Conservation (phyloP, 2,888 invertebrate genomes). For the Eupithecia vulgata region DNA sequence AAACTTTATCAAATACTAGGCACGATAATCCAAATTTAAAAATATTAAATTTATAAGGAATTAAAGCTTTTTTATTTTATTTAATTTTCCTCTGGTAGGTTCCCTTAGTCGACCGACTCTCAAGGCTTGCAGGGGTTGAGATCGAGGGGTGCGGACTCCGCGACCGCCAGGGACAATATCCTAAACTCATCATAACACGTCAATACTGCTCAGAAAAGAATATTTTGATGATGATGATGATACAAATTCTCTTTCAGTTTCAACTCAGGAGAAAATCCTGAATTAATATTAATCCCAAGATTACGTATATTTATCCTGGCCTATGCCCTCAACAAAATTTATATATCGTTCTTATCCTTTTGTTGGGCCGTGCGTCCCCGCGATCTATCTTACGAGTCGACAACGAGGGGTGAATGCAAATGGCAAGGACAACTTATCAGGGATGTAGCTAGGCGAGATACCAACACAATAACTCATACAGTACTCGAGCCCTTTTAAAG, state of each 20-base stretch:
- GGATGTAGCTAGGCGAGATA: slow-evolving; percentile 12
- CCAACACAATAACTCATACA: neutral
- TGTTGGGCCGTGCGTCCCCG: slow-evolving; percentile 44
- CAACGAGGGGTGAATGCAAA: slow-evolving; percentile 56
- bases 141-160: neutral
- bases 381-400: slow-evolving; percentile 51
- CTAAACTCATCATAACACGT: neutral
- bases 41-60: too few species aligned
- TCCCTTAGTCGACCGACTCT: too few species aligned
- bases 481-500: too few species aligned
- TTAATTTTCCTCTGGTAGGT: too few species aligned
- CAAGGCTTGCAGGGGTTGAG: too few species aligned
- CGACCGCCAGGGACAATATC: neutral
- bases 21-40: too few species aligned
- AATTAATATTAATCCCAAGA: slow-evolving; percentile 18
- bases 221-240: neutral
- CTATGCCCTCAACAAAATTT: slow-evolving; percentile 28
- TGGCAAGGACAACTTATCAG: slow-evolving; percentile 29
- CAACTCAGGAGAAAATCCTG: neutral
- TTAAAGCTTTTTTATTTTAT: too few species aligned
- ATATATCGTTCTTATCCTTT: slow-evolving; percentile 35
- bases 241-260: neutral
- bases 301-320: slow-evolving; percentile 12
- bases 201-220: neutral
- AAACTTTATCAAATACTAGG: too few species aligned